These are phyloP conservation scores for Lynx canadensis DNA, from an alignment of 2,113 vertebrate genomes.

Conservation along the genomic window DNA sequence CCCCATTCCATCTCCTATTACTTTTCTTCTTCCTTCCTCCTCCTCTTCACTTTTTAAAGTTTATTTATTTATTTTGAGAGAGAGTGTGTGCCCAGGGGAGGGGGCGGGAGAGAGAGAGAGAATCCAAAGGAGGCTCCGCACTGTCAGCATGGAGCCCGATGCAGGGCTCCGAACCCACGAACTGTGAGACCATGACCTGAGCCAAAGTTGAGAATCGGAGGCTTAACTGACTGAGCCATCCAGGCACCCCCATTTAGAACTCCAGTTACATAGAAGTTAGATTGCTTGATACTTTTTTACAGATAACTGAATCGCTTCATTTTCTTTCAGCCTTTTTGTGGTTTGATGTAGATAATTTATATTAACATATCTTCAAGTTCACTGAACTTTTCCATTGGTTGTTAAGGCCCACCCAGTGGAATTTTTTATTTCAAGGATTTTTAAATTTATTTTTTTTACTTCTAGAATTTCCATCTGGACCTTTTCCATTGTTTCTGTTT, in stretches of 20 bases:
- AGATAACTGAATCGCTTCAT: neutral
- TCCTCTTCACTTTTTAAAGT: too few relatives aligned
- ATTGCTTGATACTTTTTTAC: neutral
- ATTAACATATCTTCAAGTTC: neutral
- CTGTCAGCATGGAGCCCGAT: too few relatives aligned
- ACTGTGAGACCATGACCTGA: too few relatives aligned
- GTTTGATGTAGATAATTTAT: neutral
- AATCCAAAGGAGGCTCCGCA: too few relatives aligned
- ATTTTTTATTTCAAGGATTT: constrained; percentile 41
- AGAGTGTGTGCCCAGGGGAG: too few relatives aligned
- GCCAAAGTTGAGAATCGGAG: too few relatives aligned
- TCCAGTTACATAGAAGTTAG: neutral
- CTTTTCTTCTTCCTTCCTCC: too few relatives aligned
- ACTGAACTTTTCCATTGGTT: neutral
- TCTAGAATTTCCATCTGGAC: constrained; percentile 4
- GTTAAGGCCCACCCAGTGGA: neutral
- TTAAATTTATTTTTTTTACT: constrained; percentile 35
- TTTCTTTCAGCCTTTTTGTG: neutral
- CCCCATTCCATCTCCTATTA: too few relatives aligned
- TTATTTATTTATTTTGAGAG: too few relatives aligned
- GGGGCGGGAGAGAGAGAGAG: too few relatives aligned
- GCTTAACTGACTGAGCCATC: too few relatives aligned
- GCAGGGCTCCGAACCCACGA: too few relatives aligned
- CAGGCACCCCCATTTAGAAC: neutral
- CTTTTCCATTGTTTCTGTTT: constrained; percentile 20